Conservation (phyloP, 2,797 vertebrate genomes). For the Enteromius viviparus region DNA sequence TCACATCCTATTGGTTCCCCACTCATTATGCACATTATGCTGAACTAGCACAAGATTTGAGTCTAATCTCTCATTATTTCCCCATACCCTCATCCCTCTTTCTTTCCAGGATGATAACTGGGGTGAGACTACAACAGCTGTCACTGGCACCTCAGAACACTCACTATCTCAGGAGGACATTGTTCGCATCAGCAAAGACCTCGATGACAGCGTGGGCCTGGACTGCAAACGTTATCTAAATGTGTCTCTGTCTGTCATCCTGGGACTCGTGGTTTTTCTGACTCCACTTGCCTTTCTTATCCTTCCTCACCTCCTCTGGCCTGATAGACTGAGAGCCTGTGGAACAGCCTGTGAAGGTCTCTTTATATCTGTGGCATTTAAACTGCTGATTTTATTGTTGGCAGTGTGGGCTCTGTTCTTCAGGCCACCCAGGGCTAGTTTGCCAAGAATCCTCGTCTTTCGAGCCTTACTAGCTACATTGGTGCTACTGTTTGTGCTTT, state of each 20-base stretch:
- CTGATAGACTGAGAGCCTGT: conserved; percentile 85
- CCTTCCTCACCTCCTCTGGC: conserved; percentile 89
- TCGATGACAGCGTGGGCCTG: conserved; percentile 84
- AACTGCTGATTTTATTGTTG: conserved; percentile 91
- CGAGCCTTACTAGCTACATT: conserved; percentile 89
- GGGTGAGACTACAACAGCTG: conserved; percentile 96
- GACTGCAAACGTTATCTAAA: conserved; percentile 85
- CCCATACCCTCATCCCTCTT: neutral
- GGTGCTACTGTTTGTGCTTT: conserved; percentile 89
- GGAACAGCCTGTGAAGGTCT: conserved; percentile 94
- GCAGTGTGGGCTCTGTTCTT: conserved; percentile 95
- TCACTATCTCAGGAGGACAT: conserved; percentile 97
- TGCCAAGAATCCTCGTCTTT: conserved; percentile 89
- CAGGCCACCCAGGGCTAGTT: conserved; percentile 80
- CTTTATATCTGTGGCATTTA: conserved; percentile 95
- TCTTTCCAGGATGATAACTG: conserved; percentile 92
- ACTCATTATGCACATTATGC: neutral
- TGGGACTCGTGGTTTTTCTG: conserved; percentile 86
- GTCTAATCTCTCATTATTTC: neutral
- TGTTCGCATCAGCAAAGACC: conserved; percentile 86
- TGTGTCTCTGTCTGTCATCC: conserved; percentile 78
- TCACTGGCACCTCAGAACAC: conserved; percentile 95
- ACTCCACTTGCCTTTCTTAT: conserved; percentile 92
- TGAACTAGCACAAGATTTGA: neutral
- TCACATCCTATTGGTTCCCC: neutral